These are phyloP conservation scores for Musca domestica DNA, from an alignment of 1,140 invertebrate genomes.

Conservation along the genomic window DNA sequence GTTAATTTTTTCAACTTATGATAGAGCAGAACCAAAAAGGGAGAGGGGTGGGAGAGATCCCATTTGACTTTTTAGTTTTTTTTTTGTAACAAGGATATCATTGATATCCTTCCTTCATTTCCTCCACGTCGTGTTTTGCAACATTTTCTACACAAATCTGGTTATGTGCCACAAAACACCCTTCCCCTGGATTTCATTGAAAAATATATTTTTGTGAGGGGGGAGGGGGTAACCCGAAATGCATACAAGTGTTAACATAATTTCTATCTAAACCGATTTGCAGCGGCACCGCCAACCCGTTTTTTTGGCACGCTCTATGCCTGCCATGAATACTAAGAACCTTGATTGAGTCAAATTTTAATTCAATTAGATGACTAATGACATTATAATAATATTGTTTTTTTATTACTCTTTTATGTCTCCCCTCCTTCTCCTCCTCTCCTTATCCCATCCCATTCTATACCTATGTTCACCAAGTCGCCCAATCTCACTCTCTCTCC, in stretches of 20 bases:
- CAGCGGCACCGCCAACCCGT: not conserved
- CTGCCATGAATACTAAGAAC: constrained; percentile 12
- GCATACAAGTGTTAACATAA: constrained; percentile 16
- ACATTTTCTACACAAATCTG: not conserved
- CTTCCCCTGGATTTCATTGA: too few species aligned
- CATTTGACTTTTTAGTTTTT: not conserved
- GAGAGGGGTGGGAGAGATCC: too few species aligned
- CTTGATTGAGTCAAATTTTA: constrained; percentile 21
- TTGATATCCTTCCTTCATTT: not conserved
- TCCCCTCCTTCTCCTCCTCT: too few species aligned
- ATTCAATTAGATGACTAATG: constrained; percentile 22
- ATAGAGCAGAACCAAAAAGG: too few species aligned
- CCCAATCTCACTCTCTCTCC: too few species aligned
- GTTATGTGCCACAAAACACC: too few species aligned
- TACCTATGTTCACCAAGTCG: too few species aligned
- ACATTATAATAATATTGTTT: constrained; percentile 8
- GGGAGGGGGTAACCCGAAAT: not conserved
- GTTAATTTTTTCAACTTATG: constrained; percentile 39
- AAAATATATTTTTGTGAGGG: not conserved
- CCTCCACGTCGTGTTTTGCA: not conserved
- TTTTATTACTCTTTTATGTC: constrained; percentile 3
- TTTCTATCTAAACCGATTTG: constrained; percentile 13
- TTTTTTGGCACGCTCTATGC: too few species aligned
- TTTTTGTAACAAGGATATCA: not conserved
- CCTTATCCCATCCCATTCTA: too few species aligned